Evolutionary conservation across 1,140 invertebrate species (phyloP), one percentile per base, ranked within the genome.

Genomic region (Trissolcus basalis): DNA sequence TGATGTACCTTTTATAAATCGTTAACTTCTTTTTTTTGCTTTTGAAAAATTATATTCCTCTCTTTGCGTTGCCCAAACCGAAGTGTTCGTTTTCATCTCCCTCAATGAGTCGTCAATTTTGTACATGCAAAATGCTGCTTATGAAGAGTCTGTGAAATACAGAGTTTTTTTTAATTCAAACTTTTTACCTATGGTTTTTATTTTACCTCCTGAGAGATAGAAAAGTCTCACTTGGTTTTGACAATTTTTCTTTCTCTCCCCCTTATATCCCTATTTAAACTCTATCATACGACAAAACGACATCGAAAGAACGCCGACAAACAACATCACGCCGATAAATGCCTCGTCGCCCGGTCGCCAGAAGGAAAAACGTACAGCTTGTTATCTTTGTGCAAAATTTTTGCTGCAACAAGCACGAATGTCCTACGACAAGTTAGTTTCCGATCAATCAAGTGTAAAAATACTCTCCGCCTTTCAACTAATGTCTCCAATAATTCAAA

Each of bases 1-100:
- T 63, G 53, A 75, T 53, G 56, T 68, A 69, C 35, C n/a, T 75
- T 48, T 69, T 75, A 68, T 75, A 56, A 69, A 75, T 75, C 53
- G 72, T 75, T n/a, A 39, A 8, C 13, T 13, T 68, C 67, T 63
- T 58, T 63, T 60, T 55, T 41, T 36, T 63, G 44, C n/a, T 75
- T 63, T 74, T 75, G 72, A 68, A 75, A 75, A 75, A 75, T 75
- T 75, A 75, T 75, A 75, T 44, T 2, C 68, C 59, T 75, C 53
- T 74, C 53, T 75, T 56, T 60, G 60, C 63, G 55, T 73, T 61
- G 63, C 32, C 41, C 36, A 13, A 48, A 63, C 8, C 47, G 45
- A 74, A 74, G 71, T 74, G 71, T 33, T 14, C 19, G 39, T 41
- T 44, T 68, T 68, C 33, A 27, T 27, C 39, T 15, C 15, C 35